These are phyloP conservation scores for Papilio polytes DNA, from an alignment of 1,140 invertebrate species.

Conservation along the genomic window DNA sequence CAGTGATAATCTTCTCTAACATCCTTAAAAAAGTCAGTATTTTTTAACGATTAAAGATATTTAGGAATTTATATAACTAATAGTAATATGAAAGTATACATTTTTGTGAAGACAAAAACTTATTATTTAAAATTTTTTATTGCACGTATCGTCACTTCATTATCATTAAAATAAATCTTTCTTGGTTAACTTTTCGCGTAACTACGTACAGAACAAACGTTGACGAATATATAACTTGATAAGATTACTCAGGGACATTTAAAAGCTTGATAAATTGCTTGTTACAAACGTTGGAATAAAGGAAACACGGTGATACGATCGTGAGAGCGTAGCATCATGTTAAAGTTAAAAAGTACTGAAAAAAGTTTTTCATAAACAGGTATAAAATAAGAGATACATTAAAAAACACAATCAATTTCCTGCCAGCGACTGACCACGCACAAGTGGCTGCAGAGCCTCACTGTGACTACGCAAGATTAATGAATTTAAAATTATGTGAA, in stretches of 20 bases:
- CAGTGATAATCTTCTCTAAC: background rate
- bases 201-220: too few relatives aligned
- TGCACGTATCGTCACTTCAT: too few relatives aligned
- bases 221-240: too few relatives aligned
- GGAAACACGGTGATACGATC: background rate
- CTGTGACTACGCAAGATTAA: conserved; percentile 72
- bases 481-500: conserved; percentile 81
- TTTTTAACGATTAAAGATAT: background rate
- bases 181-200: too few relatives aligned
- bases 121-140: too few relatives aligned
- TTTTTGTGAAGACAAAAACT: too few relatives aligned
- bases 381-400: conserved; percentile 26
- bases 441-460: conserved; percentile 64
- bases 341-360: conserved; percentile 2
- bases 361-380: conserved; percentile 26
- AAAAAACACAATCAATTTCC: conserved; percentile 79
- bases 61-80: background rate
- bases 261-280: background rate
- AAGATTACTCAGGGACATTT: background rate
- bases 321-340: background rate
- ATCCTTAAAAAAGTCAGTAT: background rate
- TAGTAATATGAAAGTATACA: too few relatives aligned
- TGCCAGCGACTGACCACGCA: conserved; percentile 82
- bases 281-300: background rate
- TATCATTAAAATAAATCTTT: too few relatives aligned